Conservation (phyloP, 1,140 invertebrate genomes). For the Temnothorax nylanderi region DNA sequence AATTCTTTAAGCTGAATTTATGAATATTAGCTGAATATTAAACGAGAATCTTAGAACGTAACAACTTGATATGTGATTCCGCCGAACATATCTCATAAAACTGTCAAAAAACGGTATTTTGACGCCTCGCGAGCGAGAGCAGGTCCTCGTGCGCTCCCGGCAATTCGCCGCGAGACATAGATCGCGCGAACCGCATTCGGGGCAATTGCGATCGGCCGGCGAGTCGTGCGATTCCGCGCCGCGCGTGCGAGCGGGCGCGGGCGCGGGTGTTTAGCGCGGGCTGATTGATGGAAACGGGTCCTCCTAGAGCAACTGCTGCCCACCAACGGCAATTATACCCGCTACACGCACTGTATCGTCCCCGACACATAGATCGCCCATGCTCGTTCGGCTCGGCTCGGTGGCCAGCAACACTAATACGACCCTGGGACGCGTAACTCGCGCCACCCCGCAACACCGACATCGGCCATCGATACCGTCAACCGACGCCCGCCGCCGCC, state of each 20-base stretch:
- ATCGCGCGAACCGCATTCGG: conserved; percentile 52
- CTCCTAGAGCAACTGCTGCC: conserved; percentile 80
- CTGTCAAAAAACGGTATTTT: conserved; percentile 24
- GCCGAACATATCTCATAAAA: background rate
- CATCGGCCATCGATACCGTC: conserved; percentile 69
- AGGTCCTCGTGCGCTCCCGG: background rate
- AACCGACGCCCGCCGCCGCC: conserved; percentile 63
- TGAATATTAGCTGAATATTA: background rate
- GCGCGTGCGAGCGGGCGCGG: conserved; percentile 32
- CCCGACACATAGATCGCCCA: conserved; percentile 82
- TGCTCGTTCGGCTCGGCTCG: conserved; percentile 77
- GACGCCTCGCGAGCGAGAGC: background rate
- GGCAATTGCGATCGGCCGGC: conserved; percentile 62
- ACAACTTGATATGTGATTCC: background rate
- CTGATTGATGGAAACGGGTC: conserved; percentile 84
- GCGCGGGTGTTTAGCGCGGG: conserved; percentile 63
- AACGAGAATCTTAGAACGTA: background rate
- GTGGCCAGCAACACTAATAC: conserved; percentile 82
- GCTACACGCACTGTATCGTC: conserved; percentile 78
- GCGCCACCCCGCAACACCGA: conserved; percentile 68
- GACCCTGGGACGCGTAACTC: conserved; percentile 78
- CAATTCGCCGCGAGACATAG: conserved; percentile 49
- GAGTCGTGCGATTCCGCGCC: conserved; percentile 52
- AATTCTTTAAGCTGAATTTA: background rate
- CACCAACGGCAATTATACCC: conserved; percentile 83